A percentile compares a stretch with the other conserved stretches of the same genome.
These are phyloP conservation scores for Pionites leucogaster DNA, from an alignment of 2,113 vertebrate genomes.

Conservation along the genomic window DNA sequence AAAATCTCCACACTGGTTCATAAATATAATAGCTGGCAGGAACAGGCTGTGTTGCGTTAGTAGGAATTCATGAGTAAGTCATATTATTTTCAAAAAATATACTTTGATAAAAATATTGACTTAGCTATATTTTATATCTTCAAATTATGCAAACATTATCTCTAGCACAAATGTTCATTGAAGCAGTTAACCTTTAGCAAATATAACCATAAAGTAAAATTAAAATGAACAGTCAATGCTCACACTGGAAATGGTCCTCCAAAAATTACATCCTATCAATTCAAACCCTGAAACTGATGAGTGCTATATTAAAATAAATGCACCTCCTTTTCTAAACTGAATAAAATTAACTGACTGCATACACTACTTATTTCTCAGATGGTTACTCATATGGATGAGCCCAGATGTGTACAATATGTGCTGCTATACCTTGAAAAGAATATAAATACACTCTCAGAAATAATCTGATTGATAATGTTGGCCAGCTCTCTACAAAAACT, in stretches of 20 bases:
- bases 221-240: neutral
- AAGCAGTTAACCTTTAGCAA: neutral
- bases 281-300: neutral
- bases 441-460: neutral
- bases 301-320: neutral
- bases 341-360: neutral
- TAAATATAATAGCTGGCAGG: neutral
- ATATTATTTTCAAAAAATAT: neutral
- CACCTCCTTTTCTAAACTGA: neutral
- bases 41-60: neutral
- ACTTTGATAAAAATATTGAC: neutral
- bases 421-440: neutral
- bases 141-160: neutral
- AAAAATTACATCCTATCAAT: neutral
- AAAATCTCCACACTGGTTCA: neutral
- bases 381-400: neutral
- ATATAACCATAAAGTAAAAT: neutral
- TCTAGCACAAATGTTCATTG: neutral
- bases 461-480: neutral
- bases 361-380: neutral
- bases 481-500: neutral
- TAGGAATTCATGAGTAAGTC: neutral
- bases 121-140: neutral
- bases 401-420: neutral
- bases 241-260: neutral